Percentiles rank a stretch among this genome's conserved stretches.
Evolutionary conservation across 1,140 invertebrate genomes (phyloP).

Genomic region (Palaemon carinicauda): DNA sequence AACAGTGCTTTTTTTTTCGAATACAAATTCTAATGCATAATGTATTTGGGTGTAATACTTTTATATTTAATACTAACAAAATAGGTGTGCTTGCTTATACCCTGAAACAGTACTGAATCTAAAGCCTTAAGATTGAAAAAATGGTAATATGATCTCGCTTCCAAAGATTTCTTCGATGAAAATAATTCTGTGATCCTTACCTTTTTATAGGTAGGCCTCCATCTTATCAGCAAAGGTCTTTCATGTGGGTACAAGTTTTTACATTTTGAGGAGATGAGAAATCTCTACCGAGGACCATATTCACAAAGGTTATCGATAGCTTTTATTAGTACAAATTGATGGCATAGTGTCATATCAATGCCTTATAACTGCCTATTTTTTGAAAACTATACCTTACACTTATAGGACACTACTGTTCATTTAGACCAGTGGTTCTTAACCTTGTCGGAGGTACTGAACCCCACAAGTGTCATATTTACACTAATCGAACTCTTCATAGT

Average conservation of each 20-base stretch:
- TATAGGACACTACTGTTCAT: too few relatives aligned
- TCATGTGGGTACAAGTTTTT: conserved; percentile 44
- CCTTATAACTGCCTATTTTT: conserved; percentile 34
- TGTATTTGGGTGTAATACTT: background rate
- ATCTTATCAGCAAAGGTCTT: conserved; percentile 30
- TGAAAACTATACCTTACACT: too few relatives aligned
- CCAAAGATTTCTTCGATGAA: conserved; percentile 45
- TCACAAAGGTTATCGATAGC: conserved; percentile 30
- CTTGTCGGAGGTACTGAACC: too few relatives aligned
- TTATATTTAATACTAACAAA: background rate
- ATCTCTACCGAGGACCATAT: background rate
- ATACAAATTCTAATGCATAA: too few relatives aligned
- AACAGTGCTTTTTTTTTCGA: background rate
- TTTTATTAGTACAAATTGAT: conserved; percentile 22
- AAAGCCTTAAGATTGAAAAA: background rate
- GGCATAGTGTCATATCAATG: background rate
- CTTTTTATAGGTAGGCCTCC: conserved; percentile 33
- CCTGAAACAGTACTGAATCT: background rate
- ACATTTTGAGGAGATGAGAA: conserved; percentile 5
- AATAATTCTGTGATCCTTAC: conserved; percentile 45
- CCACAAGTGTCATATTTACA: too few relatives aligned
- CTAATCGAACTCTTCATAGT: too few relatives aligned
- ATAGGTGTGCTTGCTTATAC: background rate
- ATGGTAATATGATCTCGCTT: conserved; percentile 31
- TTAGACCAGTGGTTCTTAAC: too few relatives aligned